Evolutionary conservation across 2,113 vertebrate genomes (phyloP).

Genomic region (Paradoxurus hermaphroditus): DNA sequence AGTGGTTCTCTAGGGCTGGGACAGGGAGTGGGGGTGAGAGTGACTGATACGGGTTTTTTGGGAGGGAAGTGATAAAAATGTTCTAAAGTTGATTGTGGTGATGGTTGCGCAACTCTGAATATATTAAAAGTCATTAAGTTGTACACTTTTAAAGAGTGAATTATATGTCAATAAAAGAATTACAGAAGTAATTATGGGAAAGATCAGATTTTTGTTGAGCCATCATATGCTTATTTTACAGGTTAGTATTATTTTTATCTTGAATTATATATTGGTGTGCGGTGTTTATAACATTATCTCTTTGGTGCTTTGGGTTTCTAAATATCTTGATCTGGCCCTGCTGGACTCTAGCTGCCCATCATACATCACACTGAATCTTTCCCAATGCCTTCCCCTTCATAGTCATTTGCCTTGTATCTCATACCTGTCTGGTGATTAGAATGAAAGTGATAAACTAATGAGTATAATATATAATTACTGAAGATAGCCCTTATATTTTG

Average conservation of each 20-base stretch:
- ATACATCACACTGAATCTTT: neutral
- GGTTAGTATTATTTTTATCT: slow-evolving; percentile 13
- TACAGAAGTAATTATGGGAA: neutral
- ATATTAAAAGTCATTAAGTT: neutral
- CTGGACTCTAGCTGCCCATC: neutral
- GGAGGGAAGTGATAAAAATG: neutral
- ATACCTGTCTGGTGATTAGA: slow-evolving; percentile 29
- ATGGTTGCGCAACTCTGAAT: neutral
- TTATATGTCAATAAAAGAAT: neutral
- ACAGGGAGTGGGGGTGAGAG: neutral
- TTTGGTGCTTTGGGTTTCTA: neutral
- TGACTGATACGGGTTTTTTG: neutral
- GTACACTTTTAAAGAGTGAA: neutral
- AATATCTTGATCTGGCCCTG: neutral
- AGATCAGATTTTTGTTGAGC: neutral
- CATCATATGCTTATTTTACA: neutral
- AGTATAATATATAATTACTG: slow-evolving; percentile 4
- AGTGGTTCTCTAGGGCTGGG: neutral
- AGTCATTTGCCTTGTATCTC: neutral
- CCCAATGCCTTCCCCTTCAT: neutral
- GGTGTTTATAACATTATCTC: neutral
- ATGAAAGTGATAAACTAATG: slow-evolving; percentile 48
- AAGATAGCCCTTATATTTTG: slow-evolving; percentile 38
- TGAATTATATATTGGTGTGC: neutral
- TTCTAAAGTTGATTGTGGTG: slow-evolving; percentile 9